Percentiles rank a stretch among this genome's conserved stretches.
Conservation (phyloP, 92 coral and sea anemone species). For the Porites lobata region DNA sequence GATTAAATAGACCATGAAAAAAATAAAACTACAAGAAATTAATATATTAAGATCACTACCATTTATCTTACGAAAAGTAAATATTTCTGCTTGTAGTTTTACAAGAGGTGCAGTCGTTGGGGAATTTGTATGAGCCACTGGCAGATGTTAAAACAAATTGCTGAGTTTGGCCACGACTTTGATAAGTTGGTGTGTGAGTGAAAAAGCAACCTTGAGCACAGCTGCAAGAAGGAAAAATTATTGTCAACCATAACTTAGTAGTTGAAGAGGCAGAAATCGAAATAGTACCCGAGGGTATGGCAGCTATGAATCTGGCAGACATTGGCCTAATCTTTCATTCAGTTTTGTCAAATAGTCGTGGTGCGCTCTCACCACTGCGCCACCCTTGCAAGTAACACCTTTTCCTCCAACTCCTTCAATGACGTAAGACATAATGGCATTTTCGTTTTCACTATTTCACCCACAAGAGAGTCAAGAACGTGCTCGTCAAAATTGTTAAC, state of each 20-base stretch:
- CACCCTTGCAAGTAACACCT: not conserved
- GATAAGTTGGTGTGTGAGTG: constrained; percentile 12
- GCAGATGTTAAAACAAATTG: constrained; percentile 6
- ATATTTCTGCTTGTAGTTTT: not conserved
- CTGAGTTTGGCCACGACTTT: not conserved
- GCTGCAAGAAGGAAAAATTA: constrained; percentile 24
- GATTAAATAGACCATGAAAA: no score
- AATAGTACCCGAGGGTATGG: constrained; percentile 18
- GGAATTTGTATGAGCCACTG: constrained; percentile 18
- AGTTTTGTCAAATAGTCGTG: not conserved
- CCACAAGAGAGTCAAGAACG: not conserved
- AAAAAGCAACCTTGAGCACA: constrained; percentile 22
- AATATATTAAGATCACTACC: no score
- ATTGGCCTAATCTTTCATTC: not conserved
- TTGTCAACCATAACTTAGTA: constrained; percentile 32
- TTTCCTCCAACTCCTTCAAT: not conserved
- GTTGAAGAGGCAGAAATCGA: constrained; percentile 27
- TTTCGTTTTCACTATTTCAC: not conserved
- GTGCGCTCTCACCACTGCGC: not conserved
- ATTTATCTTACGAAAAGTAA: not conserved
- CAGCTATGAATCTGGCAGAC: not conserved
- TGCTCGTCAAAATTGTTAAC: not conserved
- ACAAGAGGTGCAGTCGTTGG: constrained; percentile 19
- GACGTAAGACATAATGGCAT: not conserved
- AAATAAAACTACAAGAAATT: no score